Percentiles rank a stretch among this genome's conserved stretches.
phyloP scores from a whole-genome alignment of 2,797 vertebrate genomes.

The Spinibarbus caldwelli region DNA sequence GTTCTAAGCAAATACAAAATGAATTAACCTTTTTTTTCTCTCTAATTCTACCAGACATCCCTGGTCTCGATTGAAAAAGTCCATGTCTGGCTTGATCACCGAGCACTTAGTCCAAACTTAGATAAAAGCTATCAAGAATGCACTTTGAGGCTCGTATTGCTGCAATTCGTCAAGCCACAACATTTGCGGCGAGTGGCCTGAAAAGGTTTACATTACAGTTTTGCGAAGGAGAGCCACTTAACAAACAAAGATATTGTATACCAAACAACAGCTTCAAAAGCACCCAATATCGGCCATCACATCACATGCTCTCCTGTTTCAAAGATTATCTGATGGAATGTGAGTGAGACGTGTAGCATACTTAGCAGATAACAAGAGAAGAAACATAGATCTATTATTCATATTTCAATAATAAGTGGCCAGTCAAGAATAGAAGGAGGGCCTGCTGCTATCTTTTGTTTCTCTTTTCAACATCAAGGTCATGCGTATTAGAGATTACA shows the following conservation, averaged over 20 bases:
- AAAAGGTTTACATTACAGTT: constrained; percentile 71
- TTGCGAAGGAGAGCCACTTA: constrained; percentile 66
- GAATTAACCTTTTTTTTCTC: neutral
- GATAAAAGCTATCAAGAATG: constrained; percentile 76
- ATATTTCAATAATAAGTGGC: constrained; percentile 54
- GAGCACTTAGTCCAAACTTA: constrained; percentile 65
- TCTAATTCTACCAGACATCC: constrained; percentile 54
- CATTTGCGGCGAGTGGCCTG: constrained; percentile 61
- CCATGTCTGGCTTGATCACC: constrained; percentile 67
- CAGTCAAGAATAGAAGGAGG: constrained; percentile 31
- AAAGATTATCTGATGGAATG: constrained; percentile 63
- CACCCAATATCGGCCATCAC: constrained; percentile 50
- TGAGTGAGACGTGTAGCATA: constrained; percentile 59
- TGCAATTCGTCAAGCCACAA: constrained; percentile 70
- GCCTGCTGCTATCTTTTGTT: constrained; percentile 40
- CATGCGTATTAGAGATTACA: constrained; percentile 53
- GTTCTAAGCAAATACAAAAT: neutral
- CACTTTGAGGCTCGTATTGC: constrained; percentile 69
- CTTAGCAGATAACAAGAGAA: constrained; percentile 63
- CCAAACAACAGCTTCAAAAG: constrained; percentile 69
- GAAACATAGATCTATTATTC: constrained; percentile 63
- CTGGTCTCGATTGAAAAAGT: constrained; percentile 54
- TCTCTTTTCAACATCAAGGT: constrained; percentile 65
- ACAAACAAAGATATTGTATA: constrained; percentile 71
- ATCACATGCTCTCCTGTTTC: constrained; percentile 68